Evolutionary conservation across 2,888 invertebrate genomes (phyloP), one percentile per base, ranked within the genome.

Genomic region (Thalpophila matura): DNA sequence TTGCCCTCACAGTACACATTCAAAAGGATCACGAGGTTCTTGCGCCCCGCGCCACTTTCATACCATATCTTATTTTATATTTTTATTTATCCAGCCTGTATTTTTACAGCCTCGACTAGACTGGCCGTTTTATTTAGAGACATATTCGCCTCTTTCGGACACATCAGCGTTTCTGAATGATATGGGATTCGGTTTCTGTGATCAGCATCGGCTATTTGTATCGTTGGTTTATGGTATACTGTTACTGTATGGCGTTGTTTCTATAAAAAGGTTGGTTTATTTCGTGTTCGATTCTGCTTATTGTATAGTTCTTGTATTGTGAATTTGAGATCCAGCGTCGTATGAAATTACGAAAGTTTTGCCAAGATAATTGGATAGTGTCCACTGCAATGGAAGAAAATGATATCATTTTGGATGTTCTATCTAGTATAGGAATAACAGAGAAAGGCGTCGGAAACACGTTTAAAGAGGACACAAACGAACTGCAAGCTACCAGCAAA

Each of bases 61-160:
- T 92, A 91, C 90, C 92, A 92, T 94, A 91, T 93, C 92, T 93
- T 92, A 92, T 93, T 92, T 92, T 92, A 93, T 93, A 92, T 91
- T 94, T 92, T 93, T 93, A 93, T 93, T 93, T 93, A 89, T 91
- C 87, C 88, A 79, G 86, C 83, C 85, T 83, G 89, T 93, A 92
- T 93, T 93, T 93, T 93, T 92, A 93, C 89, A 91, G 86, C 85
- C 56, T 55, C 59, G 89, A 84, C 91, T 89, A 92, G 92, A 91
- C 89, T 79, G 82, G 79, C 76, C 78, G 76, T 76, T 90, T 92
- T 68, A 65, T 79, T 71, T 50, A 58, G 61, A 66, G 24, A 31
- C 45, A 47, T 56, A 64, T 43, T 38, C 27, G 54, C 33, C 5
- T 53, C 12, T 42, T 49, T 53, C 33, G 9, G 51, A 26, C 51